Conservation (phyloP, 2,888 invertebrate genomes). For the Phyto melanocephala region DNA sequence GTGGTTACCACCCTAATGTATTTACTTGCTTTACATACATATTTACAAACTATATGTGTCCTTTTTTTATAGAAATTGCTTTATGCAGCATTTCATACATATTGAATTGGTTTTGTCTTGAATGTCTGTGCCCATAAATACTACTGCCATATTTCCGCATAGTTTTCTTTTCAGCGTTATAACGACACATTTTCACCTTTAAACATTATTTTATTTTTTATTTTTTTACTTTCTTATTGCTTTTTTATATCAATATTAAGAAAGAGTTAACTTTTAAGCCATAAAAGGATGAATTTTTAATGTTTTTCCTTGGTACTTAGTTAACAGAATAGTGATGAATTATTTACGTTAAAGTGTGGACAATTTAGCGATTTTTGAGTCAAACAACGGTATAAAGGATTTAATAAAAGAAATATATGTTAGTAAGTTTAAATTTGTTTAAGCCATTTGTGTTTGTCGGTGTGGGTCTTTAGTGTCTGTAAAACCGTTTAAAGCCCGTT, state of each 20-base stretch:
- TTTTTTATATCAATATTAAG: background rate
- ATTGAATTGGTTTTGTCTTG: constrained; percentile 10
- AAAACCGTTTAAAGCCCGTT: too few relatives aligned
- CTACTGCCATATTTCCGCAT: constrained; percentile 25
- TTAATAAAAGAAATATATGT: too few relatives aligned
- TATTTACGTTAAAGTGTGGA: background rate
- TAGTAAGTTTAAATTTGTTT: too few relatives aligned
- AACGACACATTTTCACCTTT: constrained; percentile 41
- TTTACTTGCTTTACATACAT: too few relatives aligned
- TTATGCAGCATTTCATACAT: background rate
- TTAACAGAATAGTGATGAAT: background rate
- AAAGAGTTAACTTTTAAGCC: background rate
- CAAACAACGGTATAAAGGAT: background rate
- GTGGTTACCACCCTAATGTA: too few relatives aligned
- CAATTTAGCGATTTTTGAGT: background rate
- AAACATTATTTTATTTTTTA: background rate
- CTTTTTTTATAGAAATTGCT: background rate
- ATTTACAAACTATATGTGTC: too few relatives aligned
- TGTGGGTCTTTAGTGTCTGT: too few relatives aligned
- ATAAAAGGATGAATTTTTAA: background rate
- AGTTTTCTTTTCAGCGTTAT: constrained; percentile 46
- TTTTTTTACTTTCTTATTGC: background rate
- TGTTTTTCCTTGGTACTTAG: background rate
- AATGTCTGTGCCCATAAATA: constrained; percentile 27
- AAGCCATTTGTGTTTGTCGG: too few relatives aligned